Conservation (phyloP, 2,797 vertebrate genomes). For the Schizothorax lantsangensis region DNA sequence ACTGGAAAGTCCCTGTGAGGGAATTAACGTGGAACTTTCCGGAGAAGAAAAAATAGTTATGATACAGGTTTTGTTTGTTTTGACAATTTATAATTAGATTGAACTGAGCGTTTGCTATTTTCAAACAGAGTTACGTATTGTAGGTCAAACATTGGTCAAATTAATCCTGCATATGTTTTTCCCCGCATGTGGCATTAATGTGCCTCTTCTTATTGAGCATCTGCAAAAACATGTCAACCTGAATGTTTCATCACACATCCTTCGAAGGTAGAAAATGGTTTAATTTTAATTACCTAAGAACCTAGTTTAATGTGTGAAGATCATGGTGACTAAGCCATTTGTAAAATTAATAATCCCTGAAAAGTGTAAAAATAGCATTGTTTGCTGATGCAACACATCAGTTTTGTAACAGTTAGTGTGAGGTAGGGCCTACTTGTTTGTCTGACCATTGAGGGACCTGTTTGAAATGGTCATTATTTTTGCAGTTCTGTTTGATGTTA, state of each 20-base stretch:
- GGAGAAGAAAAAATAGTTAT: conserved; percentile 48
- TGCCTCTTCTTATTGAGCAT: not conserved
- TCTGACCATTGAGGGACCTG: not conserved
- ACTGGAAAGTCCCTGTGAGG: conserved; percentile 64
- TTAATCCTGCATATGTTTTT: not conserved
- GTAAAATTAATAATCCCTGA: not conserved
- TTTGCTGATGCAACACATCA: not conserved
- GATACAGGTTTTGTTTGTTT: conserved; percentile 53
- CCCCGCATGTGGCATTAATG: not conserved
- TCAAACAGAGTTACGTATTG: not conserved
- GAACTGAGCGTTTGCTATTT: not conserved
- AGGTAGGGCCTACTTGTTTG: not conserved
- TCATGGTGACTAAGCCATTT: not conserved
- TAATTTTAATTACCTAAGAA: not conserved
- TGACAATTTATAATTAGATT: conserved; percentile 50
- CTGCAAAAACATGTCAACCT: conserved; percentile 49
- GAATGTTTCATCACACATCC: conserved; percentile 42
- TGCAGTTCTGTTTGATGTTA: not conserved
- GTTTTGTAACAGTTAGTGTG: not conserved
- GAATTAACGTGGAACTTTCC: conserved; percentile 53
- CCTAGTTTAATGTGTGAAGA: not conserved
- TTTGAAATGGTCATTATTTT: conserved; percentile 3
- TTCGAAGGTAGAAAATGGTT: conserved; percentile 14
- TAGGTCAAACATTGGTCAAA: not conserved
- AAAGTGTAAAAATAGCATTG: not conserved